Evolutionary conservation across 1,140 invertebrate genomes (phyloP).

Genomic region (Rhagoletis pomonella): DNA sequence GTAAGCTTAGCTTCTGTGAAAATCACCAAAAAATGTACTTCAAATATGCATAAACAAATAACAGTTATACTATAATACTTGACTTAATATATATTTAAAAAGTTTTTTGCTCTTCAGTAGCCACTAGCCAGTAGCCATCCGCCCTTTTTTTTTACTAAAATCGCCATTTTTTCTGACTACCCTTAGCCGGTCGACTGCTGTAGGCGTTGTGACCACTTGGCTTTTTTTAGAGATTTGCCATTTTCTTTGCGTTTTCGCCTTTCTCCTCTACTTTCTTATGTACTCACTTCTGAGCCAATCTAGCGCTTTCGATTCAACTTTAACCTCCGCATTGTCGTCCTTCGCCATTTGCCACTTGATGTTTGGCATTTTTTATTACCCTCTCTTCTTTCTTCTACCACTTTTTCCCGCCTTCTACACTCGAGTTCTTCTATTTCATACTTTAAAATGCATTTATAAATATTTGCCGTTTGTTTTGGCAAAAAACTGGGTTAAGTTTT

Average conservation of each 20-base stretch:
- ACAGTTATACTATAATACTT: neutral
- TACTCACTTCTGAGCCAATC: neutral
- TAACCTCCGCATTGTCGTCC: neutral
- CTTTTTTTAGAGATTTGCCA: neutral
- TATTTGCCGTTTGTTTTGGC: slow-evolving; percentile 2
- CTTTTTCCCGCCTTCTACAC: neutral
- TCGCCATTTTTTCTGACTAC: neutral
- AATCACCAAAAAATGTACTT: neutral
- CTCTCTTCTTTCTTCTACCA: neutral
- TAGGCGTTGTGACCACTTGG: neutral
- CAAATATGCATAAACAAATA: slow-evolving; percentile 8
- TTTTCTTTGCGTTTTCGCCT: too few species aligned
- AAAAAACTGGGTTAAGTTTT: slow-evolving; percentile 34
- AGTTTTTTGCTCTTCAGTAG: neutral
- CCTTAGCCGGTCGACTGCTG: neutral
- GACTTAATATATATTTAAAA: slow-evolving; percentile 7
- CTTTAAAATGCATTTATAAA: neutral
- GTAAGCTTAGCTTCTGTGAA: too few species aligned
- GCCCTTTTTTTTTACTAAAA: neutral
- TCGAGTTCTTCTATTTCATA: neutral
- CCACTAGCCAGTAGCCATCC: neutral
- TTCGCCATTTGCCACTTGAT: neutral
- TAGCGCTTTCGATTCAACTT: neutral
- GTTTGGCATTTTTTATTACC: neutral
- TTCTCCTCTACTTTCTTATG: neutral